These are phyloP conservation scores for Notothenia coriiceps DNA, from an alignment of 2,113 vertebrate species.

Conservation along the genomic window DNA sequence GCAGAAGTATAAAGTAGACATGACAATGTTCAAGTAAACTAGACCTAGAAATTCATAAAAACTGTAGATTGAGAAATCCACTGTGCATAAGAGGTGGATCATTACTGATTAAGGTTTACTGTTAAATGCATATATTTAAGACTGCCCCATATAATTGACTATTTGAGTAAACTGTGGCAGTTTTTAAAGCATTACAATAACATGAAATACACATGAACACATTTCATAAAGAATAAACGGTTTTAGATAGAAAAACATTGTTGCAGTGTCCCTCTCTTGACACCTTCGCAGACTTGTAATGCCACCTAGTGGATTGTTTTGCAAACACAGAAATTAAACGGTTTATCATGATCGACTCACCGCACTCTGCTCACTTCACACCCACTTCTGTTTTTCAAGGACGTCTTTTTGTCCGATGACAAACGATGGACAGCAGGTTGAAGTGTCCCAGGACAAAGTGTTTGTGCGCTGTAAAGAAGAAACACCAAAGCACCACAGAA, in stretches of 20 bases:
- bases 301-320: conserved; percentile 73
- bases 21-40: not conserved
- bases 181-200: not conserved
- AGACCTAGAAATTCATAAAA: not conserved
- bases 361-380: not conserved
- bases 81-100: not conserved
- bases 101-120: not conserved
- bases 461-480: conserved; percentile 89
- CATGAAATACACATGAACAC: not conserved
- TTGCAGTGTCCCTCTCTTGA: not conserved
- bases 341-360: not conserved
- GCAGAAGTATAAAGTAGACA: not conserved
- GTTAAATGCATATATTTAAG: not conserved
- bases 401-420: conserved; percentile 88
- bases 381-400: conserved; percentile 74
- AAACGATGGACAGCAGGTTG: conserved; percentile 79
- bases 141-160: not conserved
- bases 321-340: not conserved
- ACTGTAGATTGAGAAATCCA: not conserved
- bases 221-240: no score
- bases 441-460: conserved; percentile 85
- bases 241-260: no score
- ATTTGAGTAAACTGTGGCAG: not conserved
- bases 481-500: conserved; percentile 54
- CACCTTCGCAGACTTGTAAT: conserved; percentile 18